Conservation (phyloP, 23 tunicate species). For the Corella eumyota region DNA sequence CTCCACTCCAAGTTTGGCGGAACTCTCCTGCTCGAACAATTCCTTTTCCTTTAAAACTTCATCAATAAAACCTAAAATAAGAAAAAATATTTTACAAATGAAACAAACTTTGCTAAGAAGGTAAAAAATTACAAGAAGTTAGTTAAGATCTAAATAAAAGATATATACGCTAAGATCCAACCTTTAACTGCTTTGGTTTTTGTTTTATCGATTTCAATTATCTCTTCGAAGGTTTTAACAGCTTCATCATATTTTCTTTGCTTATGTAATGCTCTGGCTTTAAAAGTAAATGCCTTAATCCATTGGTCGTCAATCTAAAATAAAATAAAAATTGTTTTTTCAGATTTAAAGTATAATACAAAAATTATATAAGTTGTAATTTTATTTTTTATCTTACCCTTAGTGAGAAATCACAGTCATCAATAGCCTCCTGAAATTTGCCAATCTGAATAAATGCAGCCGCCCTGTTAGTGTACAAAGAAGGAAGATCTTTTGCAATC, state of each 20-base stretch:
- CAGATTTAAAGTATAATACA: background rate
- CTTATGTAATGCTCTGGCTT: slow-evolving; percentile 52
- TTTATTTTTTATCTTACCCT: slow-evolving; percentile 13
- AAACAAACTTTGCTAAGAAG: too few species aligned
- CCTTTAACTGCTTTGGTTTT: slow-evolving; percentile 47
- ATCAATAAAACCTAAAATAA: slow-evolving; percentile 1
- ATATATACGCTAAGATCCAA: too few species aligned
- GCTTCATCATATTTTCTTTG: slow-evolving; percentile 48
- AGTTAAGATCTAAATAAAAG: background rate
- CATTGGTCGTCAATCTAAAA: slow-evolving; percentile 63
- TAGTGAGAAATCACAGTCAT: slow-evolving; percentile 76
- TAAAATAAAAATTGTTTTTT: background rate
- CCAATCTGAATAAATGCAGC: slow-evolving; percentile 44
- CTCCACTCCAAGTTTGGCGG: slow-evolving; percentile 18
- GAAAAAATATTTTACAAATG: background rate
- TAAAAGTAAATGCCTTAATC: slow-evolving; percentile 58
- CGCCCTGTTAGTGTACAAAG: slow-evolving; percentile 86
- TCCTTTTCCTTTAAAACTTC: slow-evolving; percentile 35
- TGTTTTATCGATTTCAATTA: slow-evolving; percentile 31
- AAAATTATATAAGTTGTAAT: background rate
- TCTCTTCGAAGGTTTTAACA: slow-evolving; percentile 19
- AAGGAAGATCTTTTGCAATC: slow-evolving; percentile 48
- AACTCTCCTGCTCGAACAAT: slow-evolving; percentile 15
- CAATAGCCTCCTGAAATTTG: slow-evolving; percentile 48
- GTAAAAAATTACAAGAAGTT: too few species aligned